Evolutionary conservation across 2,797 vertebrate genomes (phyloP).

Genomic region (Microctenopoma steveboyesi): DNA sequence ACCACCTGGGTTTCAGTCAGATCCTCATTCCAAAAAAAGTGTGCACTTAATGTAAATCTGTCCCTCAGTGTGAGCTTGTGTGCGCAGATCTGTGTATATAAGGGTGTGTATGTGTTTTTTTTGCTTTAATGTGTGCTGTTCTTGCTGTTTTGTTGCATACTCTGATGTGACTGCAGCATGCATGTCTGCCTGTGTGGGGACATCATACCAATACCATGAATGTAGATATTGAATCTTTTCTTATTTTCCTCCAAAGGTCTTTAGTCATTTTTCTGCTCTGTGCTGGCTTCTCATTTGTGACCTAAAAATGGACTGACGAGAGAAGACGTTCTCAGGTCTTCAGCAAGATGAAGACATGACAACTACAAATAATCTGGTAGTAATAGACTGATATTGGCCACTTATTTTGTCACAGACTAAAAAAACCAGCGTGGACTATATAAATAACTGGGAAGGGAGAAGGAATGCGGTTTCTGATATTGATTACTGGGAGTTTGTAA

Average conservation of each 20-base stretch:
- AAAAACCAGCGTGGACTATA: constrained; percentile 75
- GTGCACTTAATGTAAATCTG: constrained; percentile 77
- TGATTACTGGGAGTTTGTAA: constrained; percentile 53
- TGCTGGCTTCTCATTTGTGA: constrained; percentile 50
- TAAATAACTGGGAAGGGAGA: constrained; percentile 55
- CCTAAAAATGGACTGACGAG: constrained; percentile 24
- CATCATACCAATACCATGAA: constrained; percentile 77
- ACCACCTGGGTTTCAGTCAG: constrained; percentile 54
- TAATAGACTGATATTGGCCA: constrained; percentile 50
- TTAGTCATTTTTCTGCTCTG: constrained; percentile 39
- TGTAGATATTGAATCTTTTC: constrained; percentile 72
- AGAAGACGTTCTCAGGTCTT: constrained; percentile 13
- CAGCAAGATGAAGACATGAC: constrained; percentile 29
- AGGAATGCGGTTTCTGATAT: constrained; percentile 27
- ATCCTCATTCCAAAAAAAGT: constrained; percentile 68
- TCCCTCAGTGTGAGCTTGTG: constrained; percentile 66
- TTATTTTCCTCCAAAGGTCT: constrained; percentile 55
- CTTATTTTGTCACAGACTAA: constrained; percentile 60
- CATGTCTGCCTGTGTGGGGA: constrained; percentile 62
- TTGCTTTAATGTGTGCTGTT: constrained; percentile 73
- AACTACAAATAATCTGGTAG: constrained; percentile 51
- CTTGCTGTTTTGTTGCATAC: constrained; percentile 64
- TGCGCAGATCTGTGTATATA: constrained; percentile 64
- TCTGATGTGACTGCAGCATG: constrained; percentile 64
- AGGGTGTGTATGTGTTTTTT: constrained; percentile 60